Base-by-base conservation (phyloP, 2,797 vertebrate species). In the Ispidina lecontei region DNA sequence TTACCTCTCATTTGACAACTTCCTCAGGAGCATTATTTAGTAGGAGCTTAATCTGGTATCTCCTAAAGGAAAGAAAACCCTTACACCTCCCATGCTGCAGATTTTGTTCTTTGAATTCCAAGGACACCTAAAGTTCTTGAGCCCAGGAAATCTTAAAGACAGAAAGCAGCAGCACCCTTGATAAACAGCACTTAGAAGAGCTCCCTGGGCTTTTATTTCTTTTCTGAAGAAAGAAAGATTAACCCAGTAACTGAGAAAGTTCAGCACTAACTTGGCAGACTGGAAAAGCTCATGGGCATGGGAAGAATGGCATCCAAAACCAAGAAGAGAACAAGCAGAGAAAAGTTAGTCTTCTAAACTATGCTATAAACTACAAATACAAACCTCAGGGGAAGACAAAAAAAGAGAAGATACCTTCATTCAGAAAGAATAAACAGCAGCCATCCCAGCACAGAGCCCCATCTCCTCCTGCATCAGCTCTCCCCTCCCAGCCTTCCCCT, bases 391-490 rank as follows among this genome's bases (percentile, higher is more conserved):
- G 10, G 12, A 22, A 56, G 22, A 63, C 10, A 37, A 46, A 37
- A 46, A 46, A 25, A 47, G 31, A 6, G 6, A 23, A 28, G 8
- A 56, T 6, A 8, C 1, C 3, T 54, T 44, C 17, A 58, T 9
- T 14, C 2, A 2, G 4, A 19, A 2, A 43, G 11, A 58, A 29
- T 35, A 26, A 59, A 21, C 19, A 31, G 18, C 10, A 74, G 10
- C 20, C 2, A 3, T 15, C 2, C 29, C 54, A 91, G 11, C 7
- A 65, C 6, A 14, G 51, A 64, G 7, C 1, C 20, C 6, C 7
- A 28, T 5, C 21, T 10, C 9, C 4, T n/a, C 7, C 12, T 7
- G 3, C 22, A 2, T 1, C n/a, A 12, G 3, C 5, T 4, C 16
- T 7, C 2, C 6, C 8, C 31, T 60, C 8, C 5, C 13, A 39